A percentile compares a stretch with the other conserved stretches of the same genome.
Conservation (phyloP, 2,888 invertebrate species). For the Rosalia funebris region DNA sequence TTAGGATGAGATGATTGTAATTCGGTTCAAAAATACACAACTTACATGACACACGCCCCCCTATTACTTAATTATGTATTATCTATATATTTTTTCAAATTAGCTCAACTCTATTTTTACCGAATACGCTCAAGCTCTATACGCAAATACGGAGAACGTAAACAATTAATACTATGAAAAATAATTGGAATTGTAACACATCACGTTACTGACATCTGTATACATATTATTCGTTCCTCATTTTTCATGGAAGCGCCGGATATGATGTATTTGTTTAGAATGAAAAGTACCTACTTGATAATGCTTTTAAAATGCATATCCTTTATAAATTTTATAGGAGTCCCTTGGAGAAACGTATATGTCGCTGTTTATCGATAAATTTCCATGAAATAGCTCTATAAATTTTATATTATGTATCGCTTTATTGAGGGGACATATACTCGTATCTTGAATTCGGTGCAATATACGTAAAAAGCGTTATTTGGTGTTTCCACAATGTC, state of each 20-base stretch:
- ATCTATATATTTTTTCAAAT: too few relatives aligned
- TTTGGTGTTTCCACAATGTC: too few relatives aligned
- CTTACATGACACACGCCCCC: too few relatives aligned
- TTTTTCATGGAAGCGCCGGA: background rate
- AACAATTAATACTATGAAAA: too few relatives aligned
- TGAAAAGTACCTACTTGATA: background rate
- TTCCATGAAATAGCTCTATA: background rate
- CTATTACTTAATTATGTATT: too few relatives aligned
- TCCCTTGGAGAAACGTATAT: background rate
- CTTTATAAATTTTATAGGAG: background rate
- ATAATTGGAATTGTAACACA: background rate
- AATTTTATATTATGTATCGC: background rate
- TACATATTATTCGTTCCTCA: background rate
- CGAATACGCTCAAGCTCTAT: too few relatives aligned
- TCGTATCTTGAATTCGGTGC: too few relatives aligned
- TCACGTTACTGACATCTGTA: background rate
- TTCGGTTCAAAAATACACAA: too few relatives aligned
- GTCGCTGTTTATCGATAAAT: background rate
- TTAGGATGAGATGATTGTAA: too few relatives aligned
- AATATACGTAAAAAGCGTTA: too few relatives aligned
- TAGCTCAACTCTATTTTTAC: too few relatives aligned
- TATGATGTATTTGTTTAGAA: background rate
- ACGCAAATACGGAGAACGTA: too few relatives aligned
- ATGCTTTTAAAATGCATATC: background rate
- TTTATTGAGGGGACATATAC: background rate